Conservation (phyloP, 2,797 vertebrate species). For the Lepidocolaptes lacrymiger region DNA sequence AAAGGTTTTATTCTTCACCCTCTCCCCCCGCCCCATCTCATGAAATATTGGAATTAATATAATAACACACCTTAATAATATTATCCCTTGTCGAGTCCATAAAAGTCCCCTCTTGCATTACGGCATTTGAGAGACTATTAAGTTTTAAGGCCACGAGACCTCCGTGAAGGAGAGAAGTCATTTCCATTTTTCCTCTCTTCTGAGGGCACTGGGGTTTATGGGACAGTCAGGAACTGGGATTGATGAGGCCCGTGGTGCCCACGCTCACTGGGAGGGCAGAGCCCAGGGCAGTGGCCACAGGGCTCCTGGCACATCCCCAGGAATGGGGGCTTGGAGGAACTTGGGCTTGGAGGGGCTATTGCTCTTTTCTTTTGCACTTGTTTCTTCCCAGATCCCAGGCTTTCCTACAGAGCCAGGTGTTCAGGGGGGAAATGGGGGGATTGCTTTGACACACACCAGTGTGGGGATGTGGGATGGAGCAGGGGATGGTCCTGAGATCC, state of each 20-base stretch:
- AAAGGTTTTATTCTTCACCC: slow-evolving; percentile 19
- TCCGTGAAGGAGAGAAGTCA: slow-evolving; percentile 71
- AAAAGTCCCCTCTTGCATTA: slow-evolving; percentile 78
- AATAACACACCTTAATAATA: slow-evolving; percentile 73
- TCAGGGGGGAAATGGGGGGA: neutral
- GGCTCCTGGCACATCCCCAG: fast-evolving
- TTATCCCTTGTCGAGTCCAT: slow-evolving; percentile 77
- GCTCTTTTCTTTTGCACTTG: neutral
- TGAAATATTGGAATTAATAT: slow-evolving; percentile 64
- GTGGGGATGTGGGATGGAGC: neutral
- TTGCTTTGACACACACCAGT: neutral
- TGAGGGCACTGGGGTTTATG: slow-evolving; percentile 7
- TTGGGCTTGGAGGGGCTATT: neutral
- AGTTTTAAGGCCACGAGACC: slow-evolving; percentile 79
- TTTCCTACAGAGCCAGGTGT: neutral
- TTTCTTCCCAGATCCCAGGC: neutral
- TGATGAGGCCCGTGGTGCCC: neutral
- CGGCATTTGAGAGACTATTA: slow-evolving; percentile 78
- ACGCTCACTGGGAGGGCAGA: fast-evolving
- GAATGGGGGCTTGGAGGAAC: neutral
- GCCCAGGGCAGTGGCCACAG: fast-evolving
- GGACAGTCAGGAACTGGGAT: neutral
- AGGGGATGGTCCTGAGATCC: neutral
- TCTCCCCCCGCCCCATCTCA: neutral
- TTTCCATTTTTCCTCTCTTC: slow-evolving; percentile 34